Base-by-base conservation (phyloP, 1,140 invertebrate species). In the Listronotus bonariensis region DNA sequence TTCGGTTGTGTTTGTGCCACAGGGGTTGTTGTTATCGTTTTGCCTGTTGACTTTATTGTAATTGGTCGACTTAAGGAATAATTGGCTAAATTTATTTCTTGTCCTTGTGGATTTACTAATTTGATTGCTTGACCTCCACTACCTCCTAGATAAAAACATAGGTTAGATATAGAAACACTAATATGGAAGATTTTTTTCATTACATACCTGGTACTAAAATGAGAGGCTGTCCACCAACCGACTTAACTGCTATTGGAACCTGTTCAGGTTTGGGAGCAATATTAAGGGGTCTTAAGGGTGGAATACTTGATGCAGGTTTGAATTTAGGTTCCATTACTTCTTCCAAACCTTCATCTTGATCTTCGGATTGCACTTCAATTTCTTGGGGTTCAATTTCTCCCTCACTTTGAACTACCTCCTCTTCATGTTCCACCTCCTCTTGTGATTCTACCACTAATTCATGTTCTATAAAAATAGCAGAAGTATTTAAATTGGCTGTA, bases 251-350 rank as follows among this genome's bases (percentile, higher is more conserved):
- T 15, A 78, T 68, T 17, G 77, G 75, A 15, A 78, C 63, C 61
- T 77, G 76, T 41, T 74, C 60, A 42, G 77, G 78, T 69, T 79
- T 79, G 8, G 78, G 78, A 12, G 78, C 78, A 53, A 79, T 79
- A 18, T 73, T 76, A n/a, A 79, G 62, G 17, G 75, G 76, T 51
- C 77, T 61, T 43, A 78, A 68, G 14, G 76, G 78, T 15, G 77
- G 77, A 6, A 79, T 68, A 6, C 40, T 46, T 48, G 65, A n/a
- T 12, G 65, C 54, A 34, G 53, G 34, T 57, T 71, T 73, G n/a
- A 57, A 54, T 65, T 74, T 73, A 45, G 64, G 45, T 45, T 77
- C 73, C 18, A 64, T 67, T 3, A 72, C 64, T 67, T 71, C 70
- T 34, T 74, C 69, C 6, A 69, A 67, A 51, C 51, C 45, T 32